A percentile compares a stretch with the other conserved stretches of the same genome.
These are phyloP conservation scores for Molothrus ater DNA, from an alignment of 2,797 vertebrate species.

Conservation along the genomic window DNA sequence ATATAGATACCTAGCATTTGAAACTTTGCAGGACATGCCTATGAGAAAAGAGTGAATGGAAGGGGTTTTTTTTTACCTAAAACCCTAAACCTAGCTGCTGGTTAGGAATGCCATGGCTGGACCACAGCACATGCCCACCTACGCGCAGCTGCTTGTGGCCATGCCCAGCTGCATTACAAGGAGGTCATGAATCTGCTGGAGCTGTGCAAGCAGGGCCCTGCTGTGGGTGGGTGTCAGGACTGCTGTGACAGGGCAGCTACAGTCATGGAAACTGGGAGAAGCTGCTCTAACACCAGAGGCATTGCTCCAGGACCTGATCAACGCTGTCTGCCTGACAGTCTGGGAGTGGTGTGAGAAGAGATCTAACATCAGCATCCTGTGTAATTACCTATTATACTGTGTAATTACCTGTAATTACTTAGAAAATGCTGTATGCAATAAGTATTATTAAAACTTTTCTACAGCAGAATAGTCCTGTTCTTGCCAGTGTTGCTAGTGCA, in stretches of 20 bases:
- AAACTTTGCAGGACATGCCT: neutral
- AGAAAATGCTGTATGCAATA: neutral
- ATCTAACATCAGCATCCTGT: neutral
- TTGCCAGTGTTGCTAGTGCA: neutral
- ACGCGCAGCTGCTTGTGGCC: neutral
- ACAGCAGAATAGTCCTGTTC: neutral
- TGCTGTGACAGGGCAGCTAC: neutral
- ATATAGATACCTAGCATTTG: neutral
- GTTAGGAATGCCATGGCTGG: neutral
- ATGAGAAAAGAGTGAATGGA: neutral
- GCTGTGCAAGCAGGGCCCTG: neutral
- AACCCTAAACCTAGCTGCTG: neutral
- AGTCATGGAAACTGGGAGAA: neutral
- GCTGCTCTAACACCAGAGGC: neutral
- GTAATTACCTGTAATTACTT: neutral
- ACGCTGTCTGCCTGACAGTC: neutral
- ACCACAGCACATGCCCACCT: fast-evolving
- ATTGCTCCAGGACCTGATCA: neutral
- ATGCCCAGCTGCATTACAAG: fast-evolving
- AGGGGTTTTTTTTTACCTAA: neutral
- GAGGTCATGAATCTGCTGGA: neutral
- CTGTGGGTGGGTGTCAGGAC: neutral
- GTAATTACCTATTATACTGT: neutral
- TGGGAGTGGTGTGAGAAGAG: neutral
- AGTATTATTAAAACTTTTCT: neutral